Percentiles rank a stretch among this genome's conserved stretches.
These are phyloP conservation scores for Crioceris asparagi DNA, from an alignment of 2,888 invertebrate genomes.

Conservation along the genomic window DNA sequence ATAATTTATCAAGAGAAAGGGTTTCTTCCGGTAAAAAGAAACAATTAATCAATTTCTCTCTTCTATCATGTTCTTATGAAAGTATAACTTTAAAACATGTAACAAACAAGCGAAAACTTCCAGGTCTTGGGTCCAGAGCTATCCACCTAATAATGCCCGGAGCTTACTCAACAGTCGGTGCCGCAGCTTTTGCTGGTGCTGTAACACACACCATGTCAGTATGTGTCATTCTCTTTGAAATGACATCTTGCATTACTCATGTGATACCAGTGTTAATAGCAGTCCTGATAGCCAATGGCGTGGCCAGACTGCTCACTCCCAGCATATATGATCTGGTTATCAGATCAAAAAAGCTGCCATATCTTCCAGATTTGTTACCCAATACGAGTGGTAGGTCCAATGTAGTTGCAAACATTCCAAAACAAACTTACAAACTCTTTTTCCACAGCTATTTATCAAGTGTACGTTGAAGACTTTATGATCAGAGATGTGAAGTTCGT, in stretches of 20 bases:
- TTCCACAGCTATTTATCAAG: constrained; percentile 83
- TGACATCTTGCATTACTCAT: constrained; percentile 95
- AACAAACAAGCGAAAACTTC: too few species aligned
- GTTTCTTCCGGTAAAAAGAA: too few species aligned
- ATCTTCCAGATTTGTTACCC: constrained; percentile 84
- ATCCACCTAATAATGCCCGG: constrained; percentile 80
- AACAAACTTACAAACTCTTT: constrained; percentile 33
- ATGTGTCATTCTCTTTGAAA: constrained; percentile 88
- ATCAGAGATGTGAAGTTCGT: constrained; percentile 74
- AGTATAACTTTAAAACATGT: too few species aligned
- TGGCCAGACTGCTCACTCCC: constrained; percentile 81
- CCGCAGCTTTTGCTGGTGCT: constrained; percentile 87
- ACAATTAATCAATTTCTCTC: too few species aligned
- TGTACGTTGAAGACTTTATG: constrained; percentile 96
- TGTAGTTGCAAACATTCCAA: neutral
- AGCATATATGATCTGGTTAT: constrained; percentile 97
- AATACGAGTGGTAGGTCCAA: constrained; percentile 52
- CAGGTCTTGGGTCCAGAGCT: constrained; percentile 75
- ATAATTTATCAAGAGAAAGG: too few species aligned
- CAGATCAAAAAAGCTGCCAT: constrained; percentile 88
- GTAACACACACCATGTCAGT: constrained; percentile 96
- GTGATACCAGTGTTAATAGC: constrained; percentile 91
- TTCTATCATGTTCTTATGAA: too few species aligned
- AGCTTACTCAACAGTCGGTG: constrained; percentile 92
- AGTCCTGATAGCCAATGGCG: constrained; percentile 86